A percentile compares a stretch with the other conserved stretches of the same genome.
These are phyloP conservation scores for Catamblyrhynchus diadema DNA, from an alignment of 2,797 vertebrate genomes.

Conservation along the genomic window DNA sequence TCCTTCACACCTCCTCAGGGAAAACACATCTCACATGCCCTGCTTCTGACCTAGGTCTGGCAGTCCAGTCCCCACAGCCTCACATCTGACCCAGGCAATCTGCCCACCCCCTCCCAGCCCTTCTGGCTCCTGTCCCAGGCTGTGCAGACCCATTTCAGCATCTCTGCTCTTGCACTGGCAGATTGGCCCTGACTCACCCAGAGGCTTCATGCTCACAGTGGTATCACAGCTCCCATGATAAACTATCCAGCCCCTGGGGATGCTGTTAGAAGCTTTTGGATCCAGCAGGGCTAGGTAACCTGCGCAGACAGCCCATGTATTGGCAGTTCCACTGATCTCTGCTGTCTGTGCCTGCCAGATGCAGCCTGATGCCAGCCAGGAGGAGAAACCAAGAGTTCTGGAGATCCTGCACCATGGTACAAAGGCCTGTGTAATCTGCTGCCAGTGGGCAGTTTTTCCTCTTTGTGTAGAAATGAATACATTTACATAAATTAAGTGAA, in stretches of 20 bases:
- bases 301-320: not conserved
- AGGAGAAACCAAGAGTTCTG: not conserved
- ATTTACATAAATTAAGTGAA: not conserved
- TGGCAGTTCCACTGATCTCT: not conserved
- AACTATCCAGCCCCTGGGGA: not conserved
- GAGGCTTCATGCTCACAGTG: not conserved
- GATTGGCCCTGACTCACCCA: fast-evolving
- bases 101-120: not conserved
- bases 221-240: not conserved
- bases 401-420: not conserved
- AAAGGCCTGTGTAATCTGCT: not conserved
- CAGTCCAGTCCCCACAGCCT: fast-evolving
- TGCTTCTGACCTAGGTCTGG: not conserved
- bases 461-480: not conserved
- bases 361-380: not conserved
- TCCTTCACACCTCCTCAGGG: not conserved
- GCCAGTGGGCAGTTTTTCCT: not conserved
- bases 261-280: not conserved
- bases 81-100: not conserved
- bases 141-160: not conserved
- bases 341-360: not conserved
- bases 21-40: not conserved
- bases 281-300: not conserved
- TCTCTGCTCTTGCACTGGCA: not conserved
- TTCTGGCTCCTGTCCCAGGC: not conserved